Base-by-base conservation (phyloP, 1,140 invertebrate genomes). In the Lepidurus packardi region DNA sequence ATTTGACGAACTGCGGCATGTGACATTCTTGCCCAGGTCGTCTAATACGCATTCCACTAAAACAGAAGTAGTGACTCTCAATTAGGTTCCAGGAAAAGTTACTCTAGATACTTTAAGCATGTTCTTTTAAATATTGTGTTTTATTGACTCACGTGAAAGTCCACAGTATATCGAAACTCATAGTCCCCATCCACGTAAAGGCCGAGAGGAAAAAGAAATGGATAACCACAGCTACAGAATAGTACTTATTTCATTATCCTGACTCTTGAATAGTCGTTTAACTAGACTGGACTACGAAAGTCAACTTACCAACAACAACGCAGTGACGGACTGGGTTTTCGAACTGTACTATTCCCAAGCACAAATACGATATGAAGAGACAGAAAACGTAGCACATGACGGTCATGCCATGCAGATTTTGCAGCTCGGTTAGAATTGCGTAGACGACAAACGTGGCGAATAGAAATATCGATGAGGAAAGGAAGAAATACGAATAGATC, bases 361-460 rank as follows among this genome's bases (percentile, higher is more conserved):
- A 86, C 0, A 87, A 82, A 81, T 91, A 93, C 0, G 89, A 89
- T 1, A 88, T 80, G 45, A 90, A 84, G 1, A 93, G 85, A 0
- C 88, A 88, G 6, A 87, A 83, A 1, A 92, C 89, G 81, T 93
- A 92, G 79, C 89, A 90, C 88, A 92, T 91, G 7, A 92, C 82
- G 0, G 89, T 91, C 83, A 90, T 47, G 9, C 75, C 75, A 79
- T 93, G 92, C 10, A 93, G 85, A 83, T 92, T 93, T 10, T 89
- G 82, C 25, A 92, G 83, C 77, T 93, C 91, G 0, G 90, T 89
- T 43, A 92, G 88, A 42, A 90, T 84, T 0, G 89, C 88, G 82
- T 93, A 93, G 0, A 93, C 90, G 45, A 91, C 77, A 75, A 93
- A 90, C 1, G 92, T 93, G 0, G 88, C 85, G 43, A 91, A 78